A percentile compares a stretch with the other conserved stretches of the same genome.
These are phyloP conservation scores for Coregonus clupeaformis DNA, from an alignment of 2,113 vertebrate species.

Conservation along the genomic window DNA sequence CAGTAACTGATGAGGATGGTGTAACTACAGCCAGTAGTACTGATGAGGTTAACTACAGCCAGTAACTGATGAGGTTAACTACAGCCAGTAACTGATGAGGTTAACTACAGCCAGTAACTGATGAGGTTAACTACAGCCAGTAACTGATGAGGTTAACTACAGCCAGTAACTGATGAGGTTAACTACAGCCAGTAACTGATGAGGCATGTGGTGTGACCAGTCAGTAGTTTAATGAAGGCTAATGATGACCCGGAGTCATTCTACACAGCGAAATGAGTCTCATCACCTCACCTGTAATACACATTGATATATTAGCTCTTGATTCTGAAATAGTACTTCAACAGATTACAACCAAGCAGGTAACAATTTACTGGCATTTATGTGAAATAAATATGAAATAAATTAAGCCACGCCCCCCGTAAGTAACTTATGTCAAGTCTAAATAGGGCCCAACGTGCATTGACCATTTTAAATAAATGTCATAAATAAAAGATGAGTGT, in stretches of 20 bases:
- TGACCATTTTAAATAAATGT: too few relatives aligned
- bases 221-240: slow-evolving; percentile 43
- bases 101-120: slow-evolving; percentile 22
- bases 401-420: slow-evolving; percentile 31
- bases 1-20: slow-evolving; percentile 33
- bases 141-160: slow-evolving; percentile 31
- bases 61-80: slow-evolving; percentile 30
- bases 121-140: slow-evolving; percentile 41
- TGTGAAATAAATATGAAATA: slow-evolving; percentile 45
- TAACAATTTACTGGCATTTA: slow-evolving; percentile 6
- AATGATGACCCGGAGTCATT: slow-evolving; percentile 13
- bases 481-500: too few relatives aligned
- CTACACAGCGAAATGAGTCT: slow-evolving; percentile 19
- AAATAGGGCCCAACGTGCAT: too few relatives aligned
- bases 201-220: slow-evolving; percentile 42
- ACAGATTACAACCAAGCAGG: slow-evolving; percentile 7
- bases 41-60: slow-evolving; percentile 39
- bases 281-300: neutral
- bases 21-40: slow-evolving; percentile 30
- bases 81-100: slow-evolving; percentile 38
- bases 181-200: slow-evolving; percentile 16
- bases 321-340: neutral
- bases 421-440: neutral
- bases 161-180: slow-evolving; percentile 35
- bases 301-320: neutral